Conservation (phyloP, 2,797 vertebrate species). For the Poeciliopsis paucimaculata region DNA sequence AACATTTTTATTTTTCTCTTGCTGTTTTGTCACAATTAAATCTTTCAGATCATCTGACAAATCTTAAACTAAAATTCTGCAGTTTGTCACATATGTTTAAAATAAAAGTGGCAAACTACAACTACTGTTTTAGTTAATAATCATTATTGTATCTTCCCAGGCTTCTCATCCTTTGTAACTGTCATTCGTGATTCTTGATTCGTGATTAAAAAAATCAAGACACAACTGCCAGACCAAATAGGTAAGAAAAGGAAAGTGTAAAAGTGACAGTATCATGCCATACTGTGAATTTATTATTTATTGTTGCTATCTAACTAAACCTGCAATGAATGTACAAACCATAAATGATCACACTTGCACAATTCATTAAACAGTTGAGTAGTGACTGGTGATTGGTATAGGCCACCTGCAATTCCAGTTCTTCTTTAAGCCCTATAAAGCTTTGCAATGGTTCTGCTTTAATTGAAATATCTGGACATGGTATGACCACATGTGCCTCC, state of each 20-base stretch:
- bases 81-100: not conserved
- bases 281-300: not conserved
- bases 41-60: not conserved
- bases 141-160: not conserved
- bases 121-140: not conserved
- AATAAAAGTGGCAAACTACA: not conserved
- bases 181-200: not conserved
- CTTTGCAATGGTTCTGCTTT: not conserved
- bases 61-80: not conserved
- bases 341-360: not conserved
- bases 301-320: constrained; percentile 8
- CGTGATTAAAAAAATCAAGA: not conserved
- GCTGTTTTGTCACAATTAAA: not conserved
- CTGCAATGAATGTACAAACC: not conserved
- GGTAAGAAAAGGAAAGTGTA: not conserved
- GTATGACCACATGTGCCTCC: constrained; percentile 11
- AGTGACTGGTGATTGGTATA: not conserved
- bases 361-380: not conserved
- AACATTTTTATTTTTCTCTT: not conserved
- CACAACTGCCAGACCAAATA: not conserved
- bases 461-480: not conserved
- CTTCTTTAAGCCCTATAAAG: not conserved
- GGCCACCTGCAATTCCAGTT: not conserved
- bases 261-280: no score
- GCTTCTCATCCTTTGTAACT: not conserved